Evolutionary conservation across 2,888 invertebrate species (phyloP), one percentile per base, ranked within the genome.

Genomic region (Tholera decimalis): DNA sequence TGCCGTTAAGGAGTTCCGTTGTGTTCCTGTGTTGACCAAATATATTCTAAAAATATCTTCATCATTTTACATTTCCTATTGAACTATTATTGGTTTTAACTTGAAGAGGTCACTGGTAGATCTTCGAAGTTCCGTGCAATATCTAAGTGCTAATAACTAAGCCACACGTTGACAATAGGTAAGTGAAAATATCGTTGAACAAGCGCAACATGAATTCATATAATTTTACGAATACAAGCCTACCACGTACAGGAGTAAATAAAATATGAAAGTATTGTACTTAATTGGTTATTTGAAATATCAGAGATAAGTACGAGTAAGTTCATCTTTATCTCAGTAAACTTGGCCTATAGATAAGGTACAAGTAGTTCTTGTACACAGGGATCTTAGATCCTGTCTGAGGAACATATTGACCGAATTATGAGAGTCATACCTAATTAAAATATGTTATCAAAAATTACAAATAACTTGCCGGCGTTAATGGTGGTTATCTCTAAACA

Each of bases 321-420:
- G 89, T 89, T 89, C 89, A 89, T 83, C 87, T 78, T 88, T 89
- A 89, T 89, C 88, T 80, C 66, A 69, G 82, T 85, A 86, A 85
- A 88, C 88, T 89, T 89, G 89, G 89, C 89, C 89, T 85, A 74
- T 83, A 83, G 89, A 89, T 89, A 89, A 88, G 83, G 78, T 84
- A 82, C 72, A 83, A 80, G 72, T 80, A 82, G 66, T 76, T 86
- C 73, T 83, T 83, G 80, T 77, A 80, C 62, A 71, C 81, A 73
- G 78, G 79, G 79, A 76, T 83, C 76, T 82, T 66, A 69, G 73
- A 83, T 83, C 82, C 82, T 82, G 83, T 73, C 73, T 74, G 68
- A 79, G 73, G 73, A 65, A 79, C 54, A 68, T 77, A 70, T 76
- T 79, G 58, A 77, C 67, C 69, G 70, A 82, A 80, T 72, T 77